Base-by-base conservation (phyloP, 2,797 vertebrate genomes). In the Sebastolobus alascanus region DNA sequence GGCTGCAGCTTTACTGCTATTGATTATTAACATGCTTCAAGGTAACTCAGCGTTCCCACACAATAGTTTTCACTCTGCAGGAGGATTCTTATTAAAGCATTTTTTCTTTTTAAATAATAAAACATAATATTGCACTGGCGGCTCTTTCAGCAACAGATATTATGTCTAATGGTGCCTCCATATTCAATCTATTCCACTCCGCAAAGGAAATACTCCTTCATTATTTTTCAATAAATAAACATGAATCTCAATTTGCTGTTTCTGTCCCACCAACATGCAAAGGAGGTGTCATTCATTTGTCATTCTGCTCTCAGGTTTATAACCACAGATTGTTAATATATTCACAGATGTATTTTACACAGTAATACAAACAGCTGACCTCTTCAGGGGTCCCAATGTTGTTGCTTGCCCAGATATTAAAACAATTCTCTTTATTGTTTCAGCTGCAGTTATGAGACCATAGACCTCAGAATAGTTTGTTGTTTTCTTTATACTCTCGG, bases 21-120 rank as follows among this genome's bases (percentile, higher is more conserved):
- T n/a, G 35, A 40, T 11, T 79, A 12, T 54, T 43, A 18, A 40
- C 64, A 65, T 46, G 35, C 25, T 75, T 65, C 67, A 82, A 79
- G 58, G 52, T 69, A 43, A 56, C 10, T 68, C 25, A 1, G 9
- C 16, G 25, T 31, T 55, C 16, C 27, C 20, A 55, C 29, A 8
- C 5, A 63, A 52, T 10, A 3, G 12, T 69, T 65, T 75, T 55
- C 22, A 60, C 56, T 61, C 29, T 75, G 52, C 33, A 63, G 10
- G 3, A 22, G 11, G 1, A 67, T 25, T 38, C 46, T 68, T 60
- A 37, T 50, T 73, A 38, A 65, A 61, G 10, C 38, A 35, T 13
- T 8, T 10, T 54, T 25, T 25, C 25, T 25, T 25, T 25, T 25
- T 25, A 25, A n/a, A 54, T 54, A 11, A 54, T 11, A 54, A 22